A percentile compares a stretch with the other conserved stretches of the same genome.
Evolutionary conservation across 2,113 vertebrate genomes (phyloP).

Genomic region (Canis aureus): DNA sequence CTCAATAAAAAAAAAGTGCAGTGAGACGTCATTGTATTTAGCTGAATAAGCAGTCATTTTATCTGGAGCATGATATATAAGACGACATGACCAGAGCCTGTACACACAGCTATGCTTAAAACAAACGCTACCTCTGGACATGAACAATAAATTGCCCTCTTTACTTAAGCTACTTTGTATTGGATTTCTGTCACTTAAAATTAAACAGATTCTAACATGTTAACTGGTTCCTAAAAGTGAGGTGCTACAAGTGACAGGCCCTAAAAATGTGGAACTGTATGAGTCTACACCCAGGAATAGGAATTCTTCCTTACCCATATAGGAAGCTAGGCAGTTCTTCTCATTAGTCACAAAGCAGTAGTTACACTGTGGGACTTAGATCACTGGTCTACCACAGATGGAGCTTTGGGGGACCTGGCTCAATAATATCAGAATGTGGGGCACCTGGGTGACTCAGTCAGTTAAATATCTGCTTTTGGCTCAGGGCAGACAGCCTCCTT

Average conservation of each 20-base stretch:
- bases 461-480: too few relatives aligned
- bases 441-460: too few relatives aligned
- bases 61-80: neutral
- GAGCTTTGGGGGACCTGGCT: neutral
- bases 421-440: neutral
- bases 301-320: neutral
- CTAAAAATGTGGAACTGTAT: neutral
- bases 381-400: neutral
- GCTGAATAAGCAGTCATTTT: conserved; percentile 6
- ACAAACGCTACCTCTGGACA: neutral
- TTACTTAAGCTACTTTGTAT: neutral
- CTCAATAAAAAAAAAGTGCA: neutral
- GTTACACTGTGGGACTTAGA: neutral
- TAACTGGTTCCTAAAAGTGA: neutral
- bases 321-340: neutral
- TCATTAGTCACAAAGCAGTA: neutral
- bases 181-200: neutral
- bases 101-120: neutral
- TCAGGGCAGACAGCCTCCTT: too few relatives aligned
- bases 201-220: neutral
- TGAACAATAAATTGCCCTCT: neutral
- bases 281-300: too few relatives aligned
- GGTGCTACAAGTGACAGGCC: neutral
- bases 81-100: neutral
- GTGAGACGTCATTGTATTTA: neutral